These are phyloP conservation scores for Hololepta plana DNA, from an alignment of 2,888 invertebrate species.

Conservation along the genomic window DNA sequence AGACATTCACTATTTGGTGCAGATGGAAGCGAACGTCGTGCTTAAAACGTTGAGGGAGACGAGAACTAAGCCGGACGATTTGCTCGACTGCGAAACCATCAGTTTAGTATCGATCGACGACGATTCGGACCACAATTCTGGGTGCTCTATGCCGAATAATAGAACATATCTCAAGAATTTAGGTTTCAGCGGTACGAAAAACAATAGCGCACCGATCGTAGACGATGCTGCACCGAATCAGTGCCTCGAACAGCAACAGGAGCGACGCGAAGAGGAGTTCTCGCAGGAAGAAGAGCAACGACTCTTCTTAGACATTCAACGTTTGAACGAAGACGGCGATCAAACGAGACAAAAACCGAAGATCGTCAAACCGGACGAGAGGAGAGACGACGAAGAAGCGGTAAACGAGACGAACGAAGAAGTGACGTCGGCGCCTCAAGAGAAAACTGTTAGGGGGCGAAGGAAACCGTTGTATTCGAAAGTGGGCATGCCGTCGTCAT, in stretches of 20 bases:
- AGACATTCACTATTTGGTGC: conserved; percentile 25
- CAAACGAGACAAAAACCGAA: conserved; percentile 35
- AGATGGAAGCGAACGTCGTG: conserved; percentile 37
- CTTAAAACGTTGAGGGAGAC: conserved; percentile 33
- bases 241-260: no score
- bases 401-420: conserved; percentile 12
- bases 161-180: not conserved
- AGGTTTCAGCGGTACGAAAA: not conserved
- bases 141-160: conserved; percentile 28
- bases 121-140: conserved; percentile 44
- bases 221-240: conserved; percentile 4
- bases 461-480: conserved; percentile 45
- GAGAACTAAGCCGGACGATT: conserved; percentile 28
- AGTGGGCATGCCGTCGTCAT: conserved; percentile 7
- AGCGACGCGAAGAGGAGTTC: no score
- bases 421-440: conserved; percentile 6
- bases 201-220: not conserved
- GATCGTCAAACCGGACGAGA: conserved; percentile 34
- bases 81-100: conserved; percentile 40
- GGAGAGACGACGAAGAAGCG: conserved; percentile 25
- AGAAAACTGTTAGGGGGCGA: conserved; percentile 33
- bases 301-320: no score
- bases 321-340: conserved; percentile 28
- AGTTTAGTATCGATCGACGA: conserved; percentile 57
- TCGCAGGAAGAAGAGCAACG: no score